Percentiles rank a stretch among this genome's conserved stretches.
phyloP scores from a whole-genome alignment of 1,140 invertebrate species.

The Hycleus phaleratus region DNA sequence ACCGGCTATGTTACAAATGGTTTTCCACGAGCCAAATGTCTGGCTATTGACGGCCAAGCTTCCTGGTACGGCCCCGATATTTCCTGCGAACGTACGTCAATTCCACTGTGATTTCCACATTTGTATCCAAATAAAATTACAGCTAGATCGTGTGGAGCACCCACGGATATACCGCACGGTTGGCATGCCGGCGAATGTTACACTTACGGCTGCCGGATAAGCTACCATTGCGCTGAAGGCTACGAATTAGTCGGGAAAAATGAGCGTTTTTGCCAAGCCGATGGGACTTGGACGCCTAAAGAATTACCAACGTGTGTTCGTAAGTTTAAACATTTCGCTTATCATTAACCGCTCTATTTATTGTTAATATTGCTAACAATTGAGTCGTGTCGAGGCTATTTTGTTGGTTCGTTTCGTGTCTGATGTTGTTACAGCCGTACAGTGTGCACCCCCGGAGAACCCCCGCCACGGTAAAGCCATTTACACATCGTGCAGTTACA shows the following conservation, averaged over 20 bases:
- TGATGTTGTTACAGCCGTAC: conserved; percentile 73
- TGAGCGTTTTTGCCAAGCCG: conserved; percentile 76
- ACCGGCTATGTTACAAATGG: conserved; percentile 82
- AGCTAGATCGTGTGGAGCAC: conserved; percentile 80
- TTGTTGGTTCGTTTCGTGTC: conserved; percentile 22
- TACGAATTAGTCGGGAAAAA: conserved; percentile 83
- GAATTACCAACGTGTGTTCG: conserved; percentile 84
- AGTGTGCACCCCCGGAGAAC: conserved; percentile 79
- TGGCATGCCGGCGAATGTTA: conserved; percentile 87
- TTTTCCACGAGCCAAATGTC: conserved; percentile 80
- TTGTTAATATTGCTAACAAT: neutral
- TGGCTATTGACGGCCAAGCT: conserved; percentile 71
- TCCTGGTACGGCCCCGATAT: conserved; percentile 90
- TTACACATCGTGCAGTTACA: conserved; percentile 89
- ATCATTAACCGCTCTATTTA: neutral
- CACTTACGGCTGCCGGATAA: conserved; percentile 83
- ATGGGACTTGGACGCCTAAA: conserved; percentile 82
- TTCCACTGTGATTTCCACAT: neutral
- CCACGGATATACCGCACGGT: conserved; percentile 82
- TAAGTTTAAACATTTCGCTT: conserved; percentile 42
- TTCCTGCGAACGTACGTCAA: conserved; percentile 78
- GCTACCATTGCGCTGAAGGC: conserved; percentile 86
- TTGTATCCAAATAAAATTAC: conserved; percentile 1
- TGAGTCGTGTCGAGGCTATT: conserved; percentile 3
- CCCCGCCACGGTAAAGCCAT: conserved; percentile 86